Evolutionary conservation across 1,140 invertebrate species (phyloP), one percentile per base, ranked within the genome.

Genomic region (Euschistus heros): DNA sequence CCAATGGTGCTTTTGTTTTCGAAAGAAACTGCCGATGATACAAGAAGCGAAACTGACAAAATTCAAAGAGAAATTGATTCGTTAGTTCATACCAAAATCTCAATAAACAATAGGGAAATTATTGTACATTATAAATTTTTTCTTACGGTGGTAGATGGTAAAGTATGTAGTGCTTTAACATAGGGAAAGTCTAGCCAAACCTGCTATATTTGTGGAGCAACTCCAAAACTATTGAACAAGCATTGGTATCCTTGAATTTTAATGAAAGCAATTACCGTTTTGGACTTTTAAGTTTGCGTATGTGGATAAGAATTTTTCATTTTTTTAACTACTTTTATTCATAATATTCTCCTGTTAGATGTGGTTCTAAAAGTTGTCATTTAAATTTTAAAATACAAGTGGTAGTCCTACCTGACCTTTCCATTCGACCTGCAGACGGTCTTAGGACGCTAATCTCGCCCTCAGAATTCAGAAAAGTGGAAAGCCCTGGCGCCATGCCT

Each of bases 81-180:
- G 22, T 24, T 59, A 10, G 7, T 10, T n/a, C 22, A 8, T 55
- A 55, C 52, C 22, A 55, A 55, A 18, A 10, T 55, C 7, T 10
- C 42, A 10, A 18, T n/a, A 55, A 18, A 18, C 52, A 55, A 55
- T 24, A 8, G 10, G 7, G 17, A 18, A 18, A 55, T 18, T 13
- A 18, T 18, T 18, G 17, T 55, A 7, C 8, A 70, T 46, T 68
- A 71, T 65, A 50, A n/a, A 13, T 57, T 71, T 50, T 22, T 62
- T 8, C 55, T 70, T 24, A 78, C 70, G 73, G 78, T 69, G 77
- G 77, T 55, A 67, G 78, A 42, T 75, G 78, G 70, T 73, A 79
- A 70, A 75, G 76, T 59, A 73, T 76, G 59, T 69, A 73, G 30
- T 76, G 77, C 24, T 75, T 76, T 70, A 74, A 75, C 73, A 27